Percentiles rank a stretch among this genome's conserved stretches.
phyloP scores from a whole-genome alignment of 1,140 invertebrate genomes.

The Leptonema lineaticorne region DNA sequence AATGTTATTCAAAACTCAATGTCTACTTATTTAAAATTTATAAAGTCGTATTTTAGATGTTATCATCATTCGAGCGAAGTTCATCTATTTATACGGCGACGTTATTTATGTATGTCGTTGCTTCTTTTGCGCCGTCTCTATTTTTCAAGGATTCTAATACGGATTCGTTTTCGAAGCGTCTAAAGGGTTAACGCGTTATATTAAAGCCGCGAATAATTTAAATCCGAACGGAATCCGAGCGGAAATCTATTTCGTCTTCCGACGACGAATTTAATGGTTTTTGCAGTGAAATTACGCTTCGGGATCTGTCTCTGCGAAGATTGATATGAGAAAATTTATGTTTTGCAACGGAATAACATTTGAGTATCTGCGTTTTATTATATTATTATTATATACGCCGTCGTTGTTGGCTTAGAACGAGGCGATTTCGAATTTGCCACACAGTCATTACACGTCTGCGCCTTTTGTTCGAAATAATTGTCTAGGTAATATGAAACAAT shows the following conservation, averaged over 20 bases:
- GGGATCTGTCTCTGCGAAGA: neutral
- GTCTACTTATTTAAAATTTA: no score
- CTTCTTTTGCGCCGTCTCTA: no score
- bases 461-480: slow-evolving; percentile 33
- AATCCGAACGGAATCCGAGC: neutral
- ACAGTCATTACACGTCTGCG: slow-evolving; percentile 23
- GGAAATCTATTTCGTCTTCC: neutral
- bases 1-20: no score
- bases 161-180: no score
- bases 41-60: no score
- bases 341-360: neutral
- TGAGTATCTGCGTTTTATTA: neutral
- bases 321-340: neutral
- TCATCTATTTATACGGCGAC: no score
- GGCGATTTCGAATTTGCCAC: slow-evolving; percentile 30
- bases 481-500: slow-evolving; percentile 30
- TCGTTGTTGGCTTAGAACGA: slow-evolving; percentile 1
- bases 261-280: neutral
- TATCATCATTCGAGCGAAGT: no score
- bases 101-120: no score
- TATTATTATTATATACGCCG: neutral
- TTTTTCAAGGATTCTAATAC: no score
- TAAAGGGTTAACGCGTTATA: no score
- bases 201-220: no score
- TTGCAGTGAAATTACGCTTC: neutral